Evolutionary conservation across 35 echinoderm and acorn worm species (phyloP).

Genomic region (Lytechinus variegatus): DNA sequence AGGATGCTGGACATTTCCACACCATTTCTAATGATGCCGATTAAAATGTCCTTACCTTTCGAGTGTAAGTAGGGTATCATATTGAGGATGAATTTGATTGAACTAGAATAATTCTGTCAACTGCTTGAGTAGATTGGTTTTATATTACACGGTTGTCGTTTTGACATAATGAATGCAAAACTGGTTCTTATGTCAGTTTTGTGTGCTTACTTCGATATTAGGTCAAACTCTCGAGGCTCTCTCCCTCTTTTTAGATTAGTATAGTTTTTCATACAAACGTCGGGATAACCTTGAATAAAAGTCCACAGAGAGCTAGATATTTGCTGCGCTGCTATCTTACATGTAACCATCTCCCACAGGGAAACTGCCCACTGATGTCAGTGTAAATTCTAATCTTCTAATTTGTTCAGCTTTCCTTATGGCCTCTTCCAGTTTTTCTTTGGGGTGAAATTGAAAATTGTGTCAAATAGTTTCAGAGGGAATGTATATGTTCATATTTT

Average conservation of each 20-base stretch:
- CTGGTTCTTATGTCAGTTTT: neutral
- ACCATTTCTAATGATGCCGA: neutral
- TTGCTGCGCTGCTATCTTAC: neutral
- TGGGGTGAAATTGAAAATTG: slow-evolving; percentile 1
- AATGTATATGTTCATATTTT: neutral
- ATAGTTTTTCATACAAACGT: neutral
- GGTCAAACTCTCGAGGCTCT: neutral
- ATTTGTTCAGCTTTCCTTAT: neutral
- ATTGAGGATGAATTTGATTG: neutral
- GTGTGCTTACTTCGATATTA: neutral
- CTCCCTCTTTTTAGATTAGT: neutral
- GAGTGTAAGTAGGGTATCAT: neutral
- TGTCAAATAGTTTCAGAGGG: neutral
- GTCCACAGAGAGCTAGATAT: neutral
- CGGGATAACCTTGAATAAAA: neutral
- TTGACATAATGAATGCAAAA: neutral
- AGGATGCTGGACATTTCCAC: no score
- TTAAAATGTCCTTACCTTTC: neutral
- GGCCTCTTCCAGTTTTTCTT: neutral
- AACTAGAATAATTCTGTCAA: neutral
- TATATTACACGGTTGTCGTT: neutral
- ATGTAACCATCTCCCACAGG: neutral
- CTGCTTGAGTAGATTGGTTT: neutral
- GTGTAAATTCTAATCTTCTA: neutral
- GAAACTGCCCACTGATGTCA: neutral